Evolutionary conservation across 2,888 invertebrate genomes (phyloP), one percentile per base, ranked within the genome.

Genomic region (Phaedon cochleariae): DNA sequence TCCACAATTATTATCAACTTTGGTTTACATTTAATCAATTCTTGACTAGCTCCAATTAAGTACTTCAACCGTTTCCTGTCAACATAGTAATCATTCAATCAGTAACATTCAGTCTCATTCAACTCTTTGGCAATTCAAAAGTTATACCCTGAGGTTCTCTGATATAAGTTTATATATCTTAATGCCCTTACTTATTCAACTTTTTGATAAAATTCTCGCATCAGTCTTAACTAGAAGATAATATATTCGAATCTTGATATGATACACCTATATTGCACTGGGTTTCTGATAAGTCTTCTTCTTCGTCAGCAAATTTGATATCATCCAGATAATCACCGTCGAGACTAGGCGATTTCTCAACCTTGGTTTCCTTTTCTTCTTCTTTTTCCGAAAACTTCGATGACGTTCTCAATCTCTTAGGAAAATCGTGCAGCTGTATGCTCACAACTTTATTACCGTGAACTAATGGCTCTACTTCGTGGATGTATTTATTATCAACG

Each of bases 271-370:
- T 81, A 80, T 82, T 82, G 81, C 82, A 82, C 79, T 79, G 75
- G 59, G 74, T 78, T 68, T 77, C 80, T 67, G 70, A 75, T 62
- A 73, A 72, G 62, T 79, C 76, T 62, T 82, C 83, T 1, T 88
- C 88, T 34, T 92, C 92, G 75, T 92, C 92, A 6, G 89, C 92
- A 78, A 89, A 92, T 76, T 87, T 89, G 53, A 92, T 88, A 72
- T 91, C 91, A 59, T 87, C 87, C 60, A 89, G 83, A 73, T 87
- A 87, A 53, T 87, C 85, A 69, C 87, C 85, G 75, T 87, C 88
- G 10, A 89, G 77, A 65, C 85, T 87, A 15, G 89, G 89, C 0
- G 89, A 89, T 78, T 92, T 92, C 74, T 90, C 89, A 0, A 87
- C 86, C n/a, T 85, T 87, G 0, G 88, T 90, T 57, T 91, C 88